These are phyloP conservation scores for Teleopsis dalmanni DNA, from an alignment of 1,140 invertebrate species.

Conservation along the genomic window DNA sequence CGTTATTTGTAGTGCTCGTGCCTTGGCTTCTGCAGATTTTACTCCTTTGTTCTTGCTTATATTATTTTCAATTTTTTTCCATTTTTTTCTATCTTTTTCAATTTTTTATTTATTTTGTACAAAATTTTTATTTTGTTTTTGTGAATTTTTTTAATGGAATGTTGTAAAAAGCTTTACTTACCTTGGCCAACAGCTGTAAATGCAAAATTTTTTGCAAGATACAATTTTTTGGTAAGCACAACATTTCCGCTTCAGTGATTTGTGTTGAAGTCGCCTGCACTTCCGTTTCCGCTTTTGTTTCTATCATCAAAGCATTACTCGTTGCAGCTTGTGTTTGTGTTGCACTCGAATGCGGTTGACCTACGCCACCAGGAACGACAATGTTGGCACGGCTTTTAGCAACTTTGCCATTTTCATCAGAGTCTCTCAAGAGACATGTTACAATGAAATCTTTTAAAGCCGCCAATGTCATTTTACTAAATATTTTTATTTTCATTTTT, in stretches of 20 bases:
- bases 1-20: no score
- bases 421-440: constrained; percentile 39
- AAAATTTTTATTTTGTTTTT: no score
- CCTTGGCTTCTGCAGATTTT: no score
- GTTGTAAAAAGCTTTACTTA: constrained; percentile 19
- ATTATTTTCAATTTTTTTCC: no score
- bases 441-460: constrained; percentile 43
- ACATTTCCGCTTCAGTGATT: constrained; percentile 38
- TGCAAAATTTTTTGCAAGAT: constrained; percentile 43
- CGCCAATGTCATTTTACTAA: constrained; percentile 18
- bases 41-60: no score
- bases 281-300: constrained; percentile 14
- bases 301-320: constrained; percentile 10
- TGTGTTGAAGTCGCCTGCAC: constrained; percentile 19
- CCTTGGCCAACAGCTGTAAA: constrained; percentile 41
- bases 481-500: constrained; percentile 21
- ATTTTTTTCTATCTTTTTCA: no score
- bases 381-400: not conserved
- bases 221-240: constrained; percentile 42
- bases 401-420: constrained; percentile 1
- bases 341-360: constrained; percentile 12
- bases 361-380: constrained; percentile 4
- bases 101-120: no score
- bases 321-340: constrained; percentile 12
- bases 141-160: no score